phyloP scores from a whole-genome alignment of 2,797 vertebrate species.

The Poecilia velifera region DNA sequence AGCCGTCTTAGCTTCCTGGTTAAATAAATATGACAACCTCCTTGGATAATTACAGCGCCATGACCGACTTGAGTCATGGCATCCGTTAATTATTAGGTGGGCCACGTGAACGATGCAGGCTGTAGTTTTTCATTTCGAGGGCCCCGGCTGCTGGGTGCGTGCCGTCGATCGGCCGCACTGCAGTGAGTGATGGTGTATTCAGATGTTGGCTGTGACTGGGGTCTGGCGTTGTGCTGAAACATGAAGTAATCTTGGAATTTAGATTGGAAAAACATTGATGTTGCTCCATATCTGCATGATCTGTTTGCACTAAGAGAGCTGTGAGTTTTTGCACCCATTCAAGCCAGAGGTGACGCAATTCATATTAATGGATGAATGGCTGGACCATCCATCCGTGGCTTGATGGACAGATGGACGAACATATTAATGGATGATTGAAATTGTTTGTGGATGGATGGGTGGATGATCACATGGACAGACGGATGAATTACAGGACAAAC shows the following conservation, averaged over 20 bases:
- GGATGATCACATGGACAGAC: not conserved
- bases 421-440: not conserved
- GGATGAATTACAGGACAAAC: not conserved
- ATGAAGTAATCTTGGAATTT: conserved; percentile 72
- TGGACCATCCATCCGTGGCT: not conserved
- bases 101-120: conserved; percentile 35
- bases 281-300: conserved; percentile 59
- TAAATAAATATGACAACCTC: conserved; percentile 76
- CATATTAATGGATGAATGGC: not conserved
- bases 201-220: conserved; percentile 70
- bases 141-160: conserved; percentile 46
- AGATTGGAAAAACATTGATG: conserved; percentile 67
- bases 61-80: conserved; percentile 67
- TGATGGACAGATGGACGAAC: not conserved
- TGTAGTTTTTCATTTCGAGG: conserved; percentile 48
- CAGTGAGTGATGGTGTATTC: conserved; percentile 70
- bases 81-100: conserved; percentile 71
- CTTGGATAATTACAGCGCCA: conserved; percentile 60
- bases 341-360: not conserved
- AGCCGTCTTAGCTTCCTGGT: conserved; percentile 68
- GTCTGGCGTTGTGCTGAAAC: conserved; percentile 59
- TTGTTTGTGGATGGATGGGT: not conserved
- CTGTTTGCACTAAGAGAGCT: conserved; percentile 40
- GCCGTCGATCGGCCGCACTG: conserved; percentile 62
- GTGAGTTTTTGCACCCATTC: conserved; percentile 21